These are phyloP conservation scores for Hylaea fasciaria DNA, from an alignment of 2,888 invertebrate species.

Conservation along the genomic window DNA sequence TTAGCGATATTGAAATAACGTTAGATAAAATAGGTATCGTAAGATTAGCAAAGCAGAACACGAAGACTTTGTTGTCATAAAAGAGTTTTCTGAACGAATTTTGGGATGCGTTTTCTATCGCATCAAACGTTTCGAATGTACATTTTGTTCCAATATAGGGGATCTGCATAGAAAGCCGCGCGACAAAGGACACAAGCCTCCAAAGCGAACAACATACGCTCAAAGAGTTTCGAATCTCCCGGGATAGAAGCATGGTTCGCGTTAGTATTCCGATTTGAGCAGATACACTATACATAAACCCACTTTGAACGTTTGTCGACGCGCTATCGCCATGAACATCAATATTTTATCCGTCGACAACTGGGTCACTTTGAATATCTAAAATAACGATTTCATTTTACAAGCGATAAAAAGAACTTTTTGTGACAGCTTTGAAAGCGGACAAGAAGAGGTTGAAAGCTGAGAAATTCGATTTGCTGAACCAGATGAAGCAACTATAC, in stretches of 20 bases:
- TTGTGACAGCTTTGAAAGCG: constrained; percentile 90
- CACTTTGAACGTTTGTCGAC: constrained; percentile 36
- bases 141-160: constrained; percentile 48
- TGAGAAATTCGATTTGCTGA: constrained; percentile 96
- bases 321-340: constrained; percentile 37
- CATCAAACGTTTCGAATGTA: constrained; percentile 51
- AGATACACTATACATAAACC: constrained; percentile 30
- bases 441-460: constrained; percentile 96
- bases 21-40: not conserved
- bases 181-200: constrained; percentile 51
- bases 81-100: constrained; percentile 16
- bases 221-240: constrained; percentile 53
- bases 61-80: not conserved
- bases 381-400: constrained; percentile 30
- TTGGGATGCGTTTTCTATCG: constrained; percentile 39
- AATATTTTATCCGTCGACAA: constrained; percentile 38
- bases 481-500: constrained; percentile 97
- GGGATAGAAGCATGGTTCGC: constrained; percentile 46
- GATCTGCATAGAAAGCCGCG: constrained; percentile 52
- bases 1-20: constrained; percentile 1
- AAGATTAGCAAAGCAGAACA: not conserved
- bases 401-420: constrained; percentile 36
- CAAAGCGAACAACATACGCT: constrained; percentile 49
- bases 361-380: constrained; percentile 27
- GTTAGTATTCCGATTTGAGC: constrained; percentile 39